Percentiles rank a stretch among this genome's conserved stretches.
Evolutionary conservation across 2,113 vertebrate genomes (phyloP).

Genomic region (Numida meleagris): DNA sequence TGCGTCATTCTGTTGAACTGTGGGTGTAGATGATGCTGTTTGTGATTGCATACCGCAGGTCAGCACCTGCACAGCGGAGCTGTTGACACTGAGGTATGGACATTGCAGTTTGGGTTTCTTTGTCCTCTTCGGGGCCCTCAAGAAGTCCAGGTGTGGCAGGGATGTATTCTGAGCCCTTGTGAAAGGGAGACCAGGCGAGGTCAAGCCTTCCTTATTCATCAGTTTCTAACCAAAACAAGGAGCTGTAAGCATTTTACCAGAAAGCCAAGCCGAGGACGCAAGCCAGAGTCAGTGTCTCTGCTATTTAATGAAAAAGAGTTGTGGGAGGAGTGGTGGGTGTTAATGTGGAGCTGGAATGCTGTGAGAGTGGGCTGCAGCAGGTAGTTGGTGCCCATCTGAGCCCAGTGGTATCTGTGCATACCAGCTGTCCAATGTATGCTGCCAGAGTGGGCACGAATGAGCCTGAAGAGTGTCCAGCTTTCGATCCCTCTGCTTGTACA

Average conservation of each 20-base stretch:
- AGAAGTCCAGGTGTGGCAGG: background rate
- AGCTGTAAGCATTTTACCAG: background rate
- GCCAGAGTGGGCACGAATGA: background rate
- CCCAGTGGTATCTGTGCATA: background rate
- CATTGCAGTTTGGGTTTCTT: background rate
- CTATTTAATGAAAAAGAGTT: background rate
- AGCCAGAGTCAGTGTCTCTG: background rate
- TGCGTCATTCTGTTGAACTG: background rate
- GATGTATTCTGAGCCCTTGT: background rate
- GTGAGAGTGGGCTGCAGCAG: background rate
- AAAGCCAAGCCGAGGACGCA: background rate
- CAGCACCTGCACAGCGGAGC: rapidly evolving
- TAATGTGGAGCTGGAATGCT: background rate
- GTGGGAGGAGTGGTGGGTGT: background rate
- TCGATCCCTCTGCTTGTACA: background rate
- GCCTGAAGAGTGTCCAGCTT: background rate
- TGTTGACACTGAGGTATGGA: background rate
- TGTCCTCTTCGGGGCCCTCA: background rate
- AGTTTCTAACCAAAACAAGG: background rate
- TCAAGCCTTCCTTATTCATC: background rate
- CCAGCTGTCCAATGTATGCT: background rate
- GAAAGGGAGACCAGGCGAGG: background rate
- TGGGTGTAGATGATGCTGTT: rapidly evolving
- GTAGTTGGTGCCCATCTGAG: background rate
- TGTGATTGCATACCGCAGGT: too few relatives aligned